Percentiles rank a stretch among this genome's conserved stretches.
phyloP scores from a whole-genome alignment of 2,888 invertebrate species.

The Syrista parreyssii region DNA sequence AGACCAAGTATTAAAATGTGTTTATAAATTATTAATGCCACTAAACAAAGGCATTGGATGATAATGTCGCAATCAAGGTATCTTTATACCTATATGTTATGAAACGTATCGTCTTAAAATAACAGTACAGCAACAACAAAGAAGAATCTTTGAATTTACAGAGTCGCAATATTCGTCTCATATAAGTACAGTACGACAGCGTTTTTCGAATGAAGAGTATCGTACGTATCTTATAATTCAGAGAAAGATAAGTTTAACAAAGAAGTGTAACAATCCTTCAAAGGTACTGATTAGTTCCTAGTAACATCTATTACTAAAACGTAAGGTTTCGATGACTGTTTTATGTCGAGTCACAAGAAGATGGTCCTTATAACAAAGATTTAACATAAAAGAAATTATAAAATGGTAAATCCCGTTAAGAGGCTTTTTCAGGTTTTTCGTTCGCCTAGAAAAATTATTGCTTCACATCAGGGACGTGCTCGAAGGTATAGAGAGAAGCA shows the following conservation, averaged over 20 bases:
- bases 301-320: neutral
- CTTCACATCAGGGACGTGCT: neutral
- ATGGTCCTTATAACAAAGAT: neutral
- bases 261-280: neutral
- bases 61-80: neutral
- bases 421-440: neutral
- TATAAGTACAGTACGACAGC: neutral
- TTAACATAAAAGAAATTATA: neutral
- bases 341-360: neutral
- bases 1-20: neutral
- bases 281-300: neutral
- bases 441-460: neutral
- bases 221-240: neutral
- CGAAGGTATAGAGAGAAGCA: neutral
- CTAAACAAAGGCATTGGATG: neutral
- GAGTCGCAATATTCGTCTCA: neutral
- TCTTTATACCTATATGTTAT: neutral
- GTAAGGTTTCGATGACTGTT: neutral
- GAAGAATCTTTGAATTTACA: neutral
- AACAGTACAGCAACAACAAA: neutral
- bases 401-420: neutral
- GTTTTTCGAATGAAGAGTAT: neutral
- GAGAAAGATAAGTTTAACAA: neutral
- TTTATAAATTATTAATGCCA: neutral
- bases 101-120: neutral